Evolutionary conservation across 2,888 invertebrate species (phyloP), one percentile per base, ranked within the genome.

Genomic region (Seira sanloemensis): DNA sequence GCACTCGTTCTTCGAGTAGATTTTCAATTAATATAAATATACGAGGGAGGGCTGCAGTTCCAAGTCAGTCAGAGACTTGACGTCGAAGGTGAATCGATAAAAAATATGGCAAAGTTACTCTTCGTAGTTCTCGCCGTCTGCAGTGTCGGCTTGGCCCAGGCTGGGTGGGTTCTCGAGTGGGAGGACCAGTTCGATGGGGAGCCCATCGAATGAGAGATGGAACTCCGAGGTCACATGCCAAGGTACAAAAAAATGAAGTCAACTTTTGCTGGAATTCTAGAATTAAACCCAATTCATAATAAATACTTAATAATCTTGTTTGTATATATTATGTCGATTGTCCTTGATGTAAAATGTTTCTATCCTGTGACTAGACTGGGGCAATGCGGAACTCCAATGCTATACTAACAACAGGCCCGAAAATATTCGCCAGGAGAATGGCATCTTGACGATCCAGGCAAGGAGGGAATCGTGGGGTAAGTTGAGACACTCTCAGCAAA

Each of bases 341-440:
- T n/a, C n/a, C n/a, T n/a, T n/a, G n/a, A n/a, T n/a, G n/a, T n/a
- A n/a, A n/a, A n/a, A n/a, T n/a, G n/a, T n/a, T n/a, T n/a, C n/a
- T n/a, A n/a, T n/a, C n/a, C n/a, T n/a, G 5, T 37, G 12, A 37
- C 12, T 71, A 87, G 89, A 87, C n/a, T 66, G 71, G 19, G 86
- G 87, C 7, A 89, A 89, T 67, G 81, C 87, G 24, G 89, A 89
- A 54, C 80, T 89, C 18, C 89, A 89, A 67, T 89, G 89, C 76
- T 89, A 89, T 83, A 88, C 87, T 9, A 71, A 81, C 16, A 86
- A 88, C 71, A 68, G 87, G 72, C 0, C 12, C 0, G 89, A 87
- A 76, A 89, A 89, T 66, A 75, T 19, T 4, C 76, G 86, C 5
- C 87, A 87, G 58, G 86, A 88, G 79, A 86, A 87, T 76, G 87